Evolutionary conservation across 2,888 invertebrate genomes (phyloP).

Genomic region (Barypeithes pellucidus): DNA sequence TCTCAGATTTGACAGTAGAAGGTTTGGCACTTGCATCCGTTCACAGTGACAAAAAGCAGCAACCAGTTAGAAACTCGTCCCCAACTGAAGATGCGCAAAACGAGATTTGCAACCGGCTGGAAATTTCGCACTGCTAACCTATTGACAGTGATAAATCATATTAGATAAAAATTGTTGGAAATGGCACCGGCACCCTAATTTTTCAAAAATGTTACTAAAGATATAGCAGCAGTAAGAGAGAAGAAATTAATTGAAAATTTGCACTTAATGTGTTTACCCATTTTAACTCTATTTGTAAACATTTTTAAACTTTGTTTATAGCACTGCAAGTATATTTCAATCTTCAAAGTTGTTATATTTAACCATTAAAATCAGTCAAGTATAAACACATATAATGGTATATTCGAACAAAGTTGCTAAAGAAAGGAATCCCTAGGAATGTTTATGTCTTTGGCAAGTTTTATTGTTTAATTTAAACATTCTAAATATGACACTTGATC

Average conservation of each 20-base stretch:
- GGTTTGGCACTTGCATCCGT: no score
- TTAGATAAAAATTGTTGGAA: no score
- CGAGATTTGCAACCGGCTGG: no score
- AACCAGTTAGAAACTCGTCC: no score
- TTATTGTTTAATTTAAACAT: constrained; percentile 12
- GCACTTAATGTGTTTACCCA: constrained; percentile 3
- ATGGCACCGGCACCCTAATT: no score
- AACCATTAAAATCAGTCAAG: constrained; percentile 29
- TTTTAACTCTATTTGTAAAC: constrained; percentile 26
- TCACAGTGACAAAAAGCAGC: no score
- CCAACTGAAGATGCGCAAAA: no score
- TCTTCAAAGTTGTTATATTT: constrained; percentile 38
- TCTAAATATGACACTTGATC: constrained; percentile 14
- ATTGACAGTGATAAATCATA: no score
- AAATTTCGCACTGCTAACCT: no score
- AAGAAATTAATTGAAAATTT: background rate
- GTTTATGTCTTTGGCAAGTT: constrained; percentile 46
- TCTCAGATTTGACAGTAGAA: no score
- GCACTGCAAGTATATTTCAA: constrained; percentile 39
- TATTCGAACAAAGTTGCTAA: constrained; percentile 22
- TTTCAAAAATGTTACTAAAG: no score
- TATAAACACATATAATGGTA: constrained; percentile 46
- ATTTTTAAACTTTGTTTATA: constrained; percentile 39
- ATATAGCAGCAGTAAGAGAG: no score
- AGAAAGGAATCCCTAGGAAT: constrained; percentile 28